phyloP scores from a whole-genome alignment of 2,797 vertebrate species.

The Scarus forsteni region DNA sequence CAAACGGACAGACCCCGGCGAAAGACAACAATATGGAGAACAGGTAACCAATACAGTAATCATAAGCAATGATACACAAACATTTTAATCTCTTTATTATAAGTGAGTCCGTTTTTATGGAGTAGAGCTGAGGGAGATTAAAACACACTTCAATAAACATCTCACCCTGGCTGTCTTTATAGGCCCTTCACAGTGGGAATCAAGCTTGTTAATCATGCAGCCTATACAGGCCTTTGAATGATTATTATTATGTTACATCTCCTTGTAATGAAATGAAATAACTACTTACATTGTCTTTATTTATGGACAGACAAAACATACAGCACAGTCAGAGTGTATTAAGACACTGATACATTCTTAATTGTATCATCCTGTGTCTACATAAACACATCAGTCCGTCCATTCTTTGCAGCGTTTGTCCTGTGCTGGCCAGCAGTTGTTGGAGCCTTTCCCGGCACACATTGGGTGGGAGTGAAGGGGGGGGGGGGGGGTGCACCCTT shows the following conservation, averaged over 20 bases:
- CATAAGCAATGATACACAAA: constrained; percentile 2
- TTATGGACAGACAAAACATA: not conserved
- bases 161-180: constrained; percentile 9
- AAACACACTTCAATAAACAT: constrained; percentile 17
- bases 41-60: not conserved
- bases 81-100: constrained; percentile 29
- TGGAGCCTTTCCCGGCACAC: constrained; percentile 27
- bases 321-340: not conserved
- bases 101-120: constrained; percentile 27
- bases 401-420: constrained; percentile 26
- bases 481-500: constrained; percentile 14
- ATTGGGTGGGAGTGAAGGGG: constrained; percentile 16
- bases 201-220: constrained; percentile 5
- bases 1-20: no score
- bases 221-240: not conserved
- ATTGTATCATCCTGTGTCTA: constrained; percentile 15
- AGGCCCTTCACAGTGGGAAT: constrained; percentile 14
- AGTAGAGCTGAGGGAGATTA: constrained; percentile 7
- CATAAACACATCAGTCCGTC: constrained; percentile 18
- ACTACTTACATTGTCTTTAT: not conserved
- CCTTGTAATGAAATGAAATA: constrained; percentile 14
- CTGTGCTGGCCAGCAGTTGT: constrained; percentile 10
- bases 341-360: constrained; percentile 9
- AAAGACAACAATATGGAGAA: not conserved
- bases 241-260: constrained; percentile 11